Conservation (phyloP, 2,888 invertebrate species). For the Mesodorylaimus sp. region DNA sequence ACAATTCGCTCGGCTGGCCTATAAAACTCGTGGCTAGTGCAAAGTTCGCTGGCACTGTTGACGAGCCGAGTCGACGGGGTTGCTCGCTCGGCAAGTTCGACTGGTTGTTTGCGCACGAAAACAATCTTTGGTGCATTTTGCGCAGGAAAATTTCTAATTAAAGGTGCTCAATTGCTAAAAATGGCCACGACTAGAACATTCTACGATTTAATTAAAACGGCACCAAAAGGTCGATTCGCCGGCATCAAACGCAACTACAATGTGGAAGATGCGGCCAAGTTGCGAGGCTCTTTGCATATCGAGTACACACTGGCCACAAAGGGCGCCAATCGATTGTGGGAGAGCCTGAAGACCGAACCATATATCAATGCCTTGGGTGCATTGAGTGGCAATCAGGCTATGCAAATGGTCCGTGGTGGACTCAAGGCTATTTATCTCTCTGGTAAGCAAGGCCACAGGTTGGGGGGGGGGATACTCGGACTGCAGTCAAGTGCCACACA, state of each 20-base stretch:
- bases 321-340: conserved; percentile 31
- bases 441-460: conserved; percentile 13
- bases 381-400: conserved; percentile 32
- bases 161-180: too few relatives aligned
- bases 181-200: conserved; percentile 9
- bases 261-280: conserved; percentile 22
- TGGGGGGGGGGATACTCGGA: not conserved
- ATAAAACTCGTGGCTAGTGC: too few relatives aligned
- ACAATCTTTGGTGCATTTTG: too few relatives aligned
- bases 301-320: conserved; percentile 30
- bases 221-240: conserved; percentile 28
- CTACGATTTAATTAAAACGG: conserved; percentile 22
- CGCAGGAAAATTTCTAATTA: too few relatives aligned
- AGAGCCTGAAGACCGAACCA: conserved; percentile 26
- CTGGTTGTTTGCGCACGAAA: too few relatives aligned
- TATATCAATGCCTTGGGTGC: conserved; percentile 31
- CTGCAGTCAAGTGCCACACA: not conserved
- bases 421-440: conserved; percentile 32
- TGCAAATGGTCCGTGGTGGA: conserved; percentile 32
- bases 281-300: conserved; percentile 29
- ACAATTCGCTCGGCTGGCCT: too few relatives aligned
- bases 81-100: too few relatives aligned
- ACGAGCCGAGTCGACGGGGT: too few relatives aligned
- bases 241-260: conserved; percentile 16
- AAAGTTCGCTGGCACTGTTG: too few relatives aligned